Conservation (phyloP, 2,888 invertebrate species). For the Rhagonycha fulva region DNA sequence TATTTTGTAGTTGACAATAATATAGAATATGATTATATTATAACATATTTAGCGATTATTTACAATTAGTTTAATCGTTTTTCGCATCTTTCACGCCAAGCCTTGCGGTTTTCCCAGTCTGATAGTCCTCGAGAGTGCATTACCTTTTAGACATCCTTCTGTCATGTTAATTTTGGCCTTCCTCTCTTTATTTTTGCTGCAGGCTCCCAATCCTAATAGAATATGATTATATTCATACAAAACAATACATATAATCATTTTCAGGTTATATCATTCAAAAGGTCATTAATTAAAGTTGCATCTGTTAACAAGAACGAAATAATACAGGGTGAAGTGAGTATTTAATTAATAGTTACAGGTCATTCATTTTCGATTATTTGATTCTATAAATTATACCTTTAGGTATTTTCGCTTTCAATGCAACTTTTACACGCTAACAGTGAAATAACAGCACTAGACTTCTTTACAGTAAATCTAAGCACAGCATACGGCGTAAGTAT, state of each 20-base stretch:
- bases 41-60: no score
- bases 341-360: not conserved
- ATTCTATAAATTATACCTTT: not conserved
- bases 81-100: no score
- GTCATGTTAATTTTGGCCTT: no score
- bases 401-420: not conserved
- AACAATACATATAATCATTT: not conserved
- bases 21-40: no score
- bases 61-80: no score
- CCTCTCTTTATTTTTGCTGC: no score
- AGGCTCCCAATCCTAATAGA: no score
- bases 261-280: not conserved
- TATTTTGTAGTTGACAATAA: no score
- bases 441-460: not conserved
- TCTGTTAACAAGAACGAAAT: not conserved
- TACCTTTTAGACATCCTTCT: no score
- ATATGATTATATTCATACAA: no score
- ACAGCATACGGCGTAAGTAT: not conserved
- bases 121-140: no score
- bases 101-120: no score
- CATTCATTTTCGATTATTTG: not conserved
- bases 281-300: not conserved
- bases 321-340: not conserved
- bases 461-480: not conserved
- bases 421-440: not conserved